Percentiles rank a stretch among this genome's conserved stretches.
Conservation (phyloP, 1,140 invertebrate species). For the Augochlora pura region DNA sequence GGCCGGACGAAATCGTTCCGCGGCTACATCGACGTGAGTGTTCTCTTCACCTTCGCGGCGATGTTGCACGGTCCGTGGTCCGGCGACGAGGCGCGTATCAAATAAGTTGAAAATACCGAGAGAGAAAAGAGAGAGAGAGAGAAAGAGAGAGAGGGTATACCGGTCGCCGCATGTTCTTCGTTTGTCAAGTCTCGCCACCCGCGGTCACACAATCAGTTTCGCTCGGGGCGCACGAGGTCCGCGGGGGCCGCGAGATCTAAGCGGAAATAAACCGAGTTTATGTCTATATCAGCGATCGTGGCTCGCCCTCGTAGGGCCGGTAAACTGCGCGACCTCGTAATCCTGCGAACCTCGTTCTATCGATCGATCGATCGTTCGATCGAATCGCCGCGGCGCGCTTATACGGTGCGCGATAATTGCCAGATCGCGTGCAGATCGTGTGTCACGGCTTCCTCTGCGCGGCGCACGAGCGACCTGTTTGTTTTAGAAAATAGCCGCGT, state of each 20-base stretch:
- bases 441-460: neutral
- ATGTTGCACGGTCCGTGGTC: neutral
- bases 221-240: neutral
- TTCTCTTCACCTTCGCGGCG: neutral
- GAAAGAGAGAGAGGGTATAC: too few relatives aligned
- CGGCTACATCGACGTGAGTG: too few relatives aligned
- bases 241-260: neutral
- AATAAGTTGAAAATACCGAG: constrained; percentile 6
- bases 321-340: too few relatives aligned
- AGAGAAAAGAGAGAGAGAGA: too few relatives aligned
- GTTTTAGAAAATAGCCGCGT: constrained; percentile 16
- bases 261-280: constrained; percentile 44
- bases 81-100: neutral
- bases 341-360: neutral
- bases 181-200: constrained; percentile 31
- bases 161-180: neutral
- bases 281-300: constrained; percentile 47
- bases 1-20: neutral
- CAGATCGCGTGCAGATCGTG: constrained; percentile 54
- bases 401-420: constrained; percentile 57
- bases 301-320: constrained; percentile 10
- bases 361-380: constrained; percentile 43
- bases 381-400: neutral
- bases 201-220: neutral
- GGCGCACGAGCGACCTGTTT: neutral